Base-by-base conservation (phyloP, 2,888 invertebrate genomes). In the Parascotia fuliginaria region DNA sequence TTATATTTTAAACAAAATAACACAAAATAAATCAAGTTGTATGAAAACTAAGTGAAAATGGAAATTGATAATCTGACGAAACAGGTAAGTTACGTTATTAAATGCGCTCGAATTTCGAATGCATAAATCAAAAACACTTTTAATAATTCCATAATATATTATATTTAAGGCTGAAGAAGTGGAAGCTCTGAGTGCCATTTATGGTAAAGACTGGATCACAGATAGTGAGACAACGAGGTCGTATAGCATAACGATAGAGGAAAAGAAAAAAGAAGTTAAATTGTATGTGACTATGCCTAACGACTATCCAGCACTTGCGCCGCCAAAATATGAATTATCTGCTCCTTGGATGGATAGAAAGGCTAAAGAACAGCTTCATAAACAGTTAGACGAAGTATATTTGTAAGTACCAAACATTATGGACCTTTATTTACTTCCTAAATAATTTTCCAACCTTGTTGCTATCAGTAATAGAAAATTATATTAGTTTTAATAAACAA, bases 151-250 rank as follows among this genome's bases (percentile, higher is more conserved):
- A 15, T 27, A 6, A 33, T 42, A 32, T 7, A 29, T 14, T 31
- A 36, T 46, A 52, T 44, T 51, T 32, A 54, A 95, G 94, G 82
- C 83, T 3, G 95, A 95, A 60, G 96, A 96, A 91, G 89, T 96
- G 12, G 96, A 96, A 85, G 95, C 94, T 0, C 82, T 96, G 12
- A 88, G 91, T 56, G 93, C 96, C 2, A 96, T 97, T 60, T 97
- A 96, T 74, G 94, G 93, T 1, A 87, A 94, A 14, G 95, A 96
- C 61, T 96, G 95, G 94, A 89, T 87, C 46, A 89, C 89, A 3
- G 94, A 95, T 55, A 93, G 93, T 71, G 93, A 90, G 42, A 84
- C 83, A 13, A 85, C 91, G 27, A 88, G 90, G 55, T 89, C 92
- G 0, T 96, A 94, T 74, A 94, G 93, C 60, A 94, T 96, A n/a